Evolutionary conservation across 2,113 vertebrate species (phyloP).

Genomic region (Phaethornis superciliosus): DNA sequence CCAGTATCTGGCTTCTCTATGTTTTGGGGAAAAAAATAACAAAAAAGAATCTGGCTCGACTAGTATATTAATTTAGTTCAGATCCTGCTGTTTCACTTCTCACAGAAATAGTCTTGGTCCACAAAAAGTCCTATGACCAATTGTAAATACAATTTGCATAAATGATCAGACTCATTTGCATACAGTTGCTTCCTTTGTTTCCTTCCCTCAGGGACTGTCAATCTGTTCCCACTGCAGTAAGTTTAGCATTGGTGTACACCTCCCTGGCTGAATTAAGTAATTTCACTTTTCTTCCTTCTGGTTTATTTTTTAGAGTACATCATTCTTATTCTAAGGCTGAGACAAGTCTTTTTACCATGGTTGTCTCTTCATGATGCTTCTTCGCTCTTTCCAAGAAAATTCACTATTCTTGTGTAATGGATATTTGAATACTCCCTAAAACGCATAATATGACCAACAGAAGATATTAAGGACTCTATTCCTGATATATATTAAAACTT

Average conservation of each 20-base stretch:
- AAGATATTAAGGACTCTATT: neutral
- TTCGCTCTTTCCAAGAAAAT: neutral
- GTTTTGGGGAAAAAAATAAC: neutral
- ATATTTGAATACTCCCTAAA: neutral
- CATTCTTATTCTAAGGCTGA: neutral
- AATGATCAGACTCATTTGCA: slow-evolving; percentile 11
- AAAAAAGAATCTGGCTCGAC: neutral
- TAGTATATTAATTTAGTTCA: neutral
- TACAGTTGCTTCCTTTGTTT: slow-evolving; percentile 22
- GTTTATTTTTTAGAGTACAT: neutral
- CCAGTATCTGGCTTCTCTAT: neutral
- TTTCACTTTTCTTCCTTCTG: neutral
- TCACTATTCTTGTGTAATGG: neutral
- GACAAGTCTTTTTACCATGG: neutral
- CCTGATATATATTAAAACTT: neutral
- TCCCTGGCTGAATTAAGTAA: neutral
- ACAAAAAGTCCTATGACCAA: slow-evolving; percentile 5
- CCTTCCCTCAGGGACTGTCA: slow-evolving; percentile 25
- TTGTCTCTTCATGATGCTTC: neutral
- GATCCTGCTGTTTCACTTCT: neutral
- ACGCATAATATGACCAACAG: neutral
- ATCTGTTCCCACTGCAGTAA: slow-evolving; percentile 35
- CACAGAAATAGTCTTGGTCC: neutral
- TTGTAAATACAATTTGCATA: slow-evolving; percentile 33
- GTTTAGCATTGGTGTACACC: neutral